These are phyloP conservation scores for Caenorhabditis sp. DNA, from an alignment of 2,888 invertebrate genomes.

Conservation along the genomic window DNA sequence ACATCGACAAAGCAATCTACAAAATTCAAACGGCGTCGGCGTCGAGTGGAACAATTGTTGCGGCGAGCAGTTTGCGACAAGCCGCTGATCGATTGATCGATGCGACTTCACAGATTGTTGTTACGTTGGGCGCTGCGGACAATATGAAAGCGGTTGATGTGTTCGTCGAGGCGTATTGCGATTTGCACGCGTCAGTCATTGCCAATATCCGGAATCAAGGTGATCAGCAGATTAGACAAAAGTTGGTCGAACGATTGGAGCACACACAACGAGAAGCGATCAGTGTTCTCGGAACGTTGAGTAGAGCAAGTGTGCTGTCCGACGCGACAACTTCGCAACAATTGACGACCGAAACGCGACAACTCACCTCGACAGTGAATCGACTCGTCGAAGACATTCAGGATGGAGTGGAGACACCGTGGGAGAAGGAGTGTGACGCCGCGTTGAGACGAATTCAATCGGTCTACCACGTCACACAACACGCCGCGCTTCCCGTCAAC, in stretches of 20 bases:
- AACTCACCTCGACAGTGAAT: slow-evolving; percentile 76
- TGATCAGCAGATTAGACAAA: slow-evolving; percentile 16
- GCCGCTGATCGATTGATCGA: slow-evolving; percentile 86
- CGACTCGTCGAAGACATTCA: slow-evolving; percentile 86
- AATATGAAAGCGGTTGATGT: slow-evolving; percentile 56
- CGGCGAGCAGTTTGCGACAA: slow-evolving; percentile 80
- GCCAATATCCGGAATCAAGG: slow-evolving; percentile 33
- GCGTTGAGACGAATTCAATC: slow-evolving; percentile 90
- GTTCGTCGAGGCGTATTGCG: slow-evolving; percentile 58
- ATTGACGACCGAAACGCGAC: slow-evolving; percentile 45
- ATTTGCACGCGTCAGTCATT: slow-evolving; percentile 61
- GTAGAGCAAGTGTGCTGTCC: slow-evolving; percentile 36
- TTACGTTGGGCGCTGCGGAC: slow-evolving; percentile 52
- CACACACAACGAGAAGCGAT: slow-evolving; percentile 54
- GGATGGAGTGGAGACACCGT: slow-evolving; percentile 88
- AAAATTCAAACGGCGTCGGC: slow-evolving; percentile 75
- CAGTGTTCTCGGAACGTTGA: slow-evolving; percentile 45
- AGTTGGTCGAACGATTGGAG: slow-evolving; percentile 37
- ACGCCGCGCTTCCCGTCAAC: slow-evolving; percentile 86
- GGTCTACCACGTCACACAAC: slow-evolving; percentile 82
- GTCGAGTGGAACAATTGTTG: slow-evolving; percentile 78
- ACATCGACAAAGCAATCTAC: slow-evolving; percentile 85
- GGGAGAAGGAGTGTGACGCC: slow-evolving; percentile 94
- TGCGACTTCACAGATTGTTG: slow-evolving; percentile 82
- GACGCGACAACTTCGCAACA: slow-evolving; percentile 51